A percentile compares a stretch with the other conserved stretches of the same genome.
phyloP scores from a whole-genome alignment of 2,797 vertebrate genomes.

The Manis crassicaudata region DNA sequence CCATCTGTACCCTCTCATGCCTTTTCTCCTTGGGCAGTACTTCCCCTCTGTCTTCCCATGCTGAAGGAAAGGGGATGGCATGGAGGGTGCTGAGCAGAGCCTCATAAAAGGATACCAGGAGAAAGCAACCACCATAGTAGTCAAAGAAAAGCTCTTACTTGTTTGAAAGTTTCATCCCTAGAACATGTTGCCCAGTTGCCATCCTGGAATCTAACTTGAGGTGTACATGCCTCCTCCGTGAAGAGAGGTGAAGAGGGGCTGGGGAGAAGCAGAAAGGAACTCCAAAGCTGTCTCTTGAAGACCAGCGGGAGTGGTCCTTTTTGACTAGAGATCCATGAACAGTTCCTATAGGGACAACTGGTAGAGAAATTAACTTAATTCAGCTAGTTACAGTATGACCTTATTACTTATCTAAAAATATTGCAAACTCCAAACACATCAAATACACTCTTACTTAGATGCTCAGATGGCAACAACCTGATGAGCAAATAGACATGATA shows the following conservation, averaged over 20 bases:
- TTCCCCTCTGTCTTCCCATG: neutral
- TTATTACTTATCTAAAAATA: constrained; percentile 15
- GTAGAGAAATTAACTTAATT: constrained; percentile 21
- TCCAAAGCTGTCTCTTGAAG: neutral
- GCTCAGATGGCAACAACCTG: neutral
- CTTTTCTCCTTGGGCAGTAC: neutral
- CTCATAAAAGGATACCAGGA: neutral
- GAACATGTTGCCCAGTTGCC: neutral
- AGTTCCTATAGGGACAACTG: neutral
- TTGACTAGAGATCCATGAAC: neutral
- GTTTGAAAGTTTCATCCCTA: neutral
- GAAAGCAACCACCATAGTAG: neutral
- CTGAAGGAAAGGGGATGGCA: neutral
- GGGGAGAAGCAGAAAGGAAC: neutral
- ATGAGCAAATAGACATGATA: neutral
- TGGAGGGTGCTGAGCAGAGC: neutral
- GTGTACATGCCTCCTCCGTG: neutral
- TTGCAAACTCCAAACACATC: neutral
- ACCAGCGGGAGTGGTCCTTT: neutral
- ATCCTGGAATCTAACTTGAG: neutral
- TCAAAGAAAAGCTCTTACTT: neutral
- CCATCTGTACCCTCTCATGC: neutral
- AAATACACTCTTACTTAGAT: neutral
- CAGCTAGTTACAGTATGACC: neutral
- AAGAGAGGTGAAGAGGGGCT: neutral